Percentiles rank a stretch among this genome's conserved stretches.
Conservation (phyloP, 2,113 vertebrate genomes). For the Euleptes europaea region DNA sequence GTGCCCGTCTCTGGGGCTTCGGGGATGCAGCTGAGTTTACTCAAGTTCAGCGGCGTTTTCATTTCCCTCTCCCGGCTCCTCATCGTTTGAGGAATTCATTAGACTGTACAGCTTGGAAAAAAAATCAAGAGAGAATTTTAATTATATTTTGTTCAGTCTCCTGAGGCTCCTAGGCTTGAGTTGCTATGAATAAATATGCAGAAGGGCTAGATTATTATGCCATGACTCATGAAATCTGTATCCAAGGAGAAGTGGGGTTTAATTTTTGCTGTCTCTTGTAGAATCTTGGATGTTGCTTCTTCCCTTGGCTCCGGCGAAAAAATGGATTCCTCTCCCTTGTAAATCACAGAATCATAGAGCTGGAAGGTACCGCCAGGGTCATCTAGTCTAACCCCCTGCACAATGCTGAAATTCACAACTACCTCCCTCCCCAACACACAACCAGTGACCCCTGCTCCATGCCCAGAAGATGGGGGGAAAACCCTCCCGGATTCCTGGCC, state of each 20-base stretch:
- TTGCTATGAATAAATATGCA: conserved; percentile 43
- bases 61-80: neutral
- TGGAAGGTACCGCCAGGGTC: too few species aligned
- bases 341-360: too few species aligned
- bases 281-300: neutral
- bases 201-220: conserved; percentile 7
- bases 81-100: neutral
- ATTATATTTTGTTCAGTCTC: conserved; percentile 33
- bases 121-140: neutral
- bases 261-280: conserved; percentile 3
- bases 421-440: too few species aligned
- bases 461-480: too few species aligned
- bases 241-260: conserved; percentile 29
- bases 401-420: too few species aligned
- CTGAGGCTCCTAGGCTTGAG: conserved; percentile 2
- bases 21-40: neutral
- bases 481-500: too few species aligned
- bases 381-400: too few species aligned
- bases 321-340: rapidly evolving
- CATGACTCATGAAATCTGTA: conserved; percentile 39
- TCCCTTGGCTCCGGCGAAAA: conserved; percentile 27
- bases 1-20: neutral
- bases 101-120: neutral
- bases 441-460: too few species aligned
- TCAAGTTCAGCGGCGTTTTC: neutral